phyloP scores from a whole-genome alignment of 2,113 vertebrate genomes.

The Geococcyx californianus region DNA sequence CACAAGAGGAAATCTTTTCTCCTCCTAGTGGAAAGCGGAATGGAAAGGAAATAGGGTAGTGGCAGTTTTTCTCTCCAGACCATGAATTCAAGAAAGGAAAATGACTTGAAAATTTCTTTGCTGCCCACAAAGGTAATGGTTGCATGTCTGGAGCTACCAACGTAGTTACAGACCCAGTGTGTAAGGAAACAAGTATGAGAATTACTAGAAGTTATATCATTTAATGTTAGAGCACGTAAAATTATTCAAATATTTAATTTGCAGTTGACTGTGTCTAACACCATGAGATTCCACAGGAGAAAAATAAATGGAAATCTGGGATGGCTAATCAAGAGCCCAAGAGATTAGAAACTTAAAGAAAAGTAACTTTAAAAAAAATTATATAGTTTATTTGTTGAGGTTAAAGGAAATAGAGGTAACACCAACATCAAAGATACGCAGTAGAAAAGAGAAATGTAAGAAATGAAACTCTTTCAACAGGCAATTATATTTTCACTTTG shows the following conservation, averaged over 20 bases:
- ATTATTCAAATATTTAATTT: background rate
- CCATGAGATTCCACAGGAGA: background rate
- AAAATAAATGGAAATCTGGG: background rate
- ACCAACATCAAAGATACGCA: background rate
- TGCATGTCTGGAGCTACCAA: background rate
- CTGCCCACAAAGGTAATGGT: background rate
- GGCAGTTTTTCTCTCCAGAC: background rate
- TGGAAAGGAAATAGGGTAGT: background rate
- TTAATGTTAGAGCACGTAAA: background rate
- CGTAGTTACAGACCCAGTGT: background rate
- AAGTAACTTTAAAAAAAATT: background rate
- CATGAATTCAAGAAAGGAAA: background rate
- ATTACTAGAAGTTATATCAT: background rate
- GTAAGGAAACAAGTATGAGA: background rate
- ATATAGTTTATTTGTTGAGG: background rate
- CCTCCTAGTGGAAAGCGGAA: background rate
- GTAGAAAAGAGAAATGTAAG: background rate
- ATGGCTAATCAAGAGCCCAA: background rate
- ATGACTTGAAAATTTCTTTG: background rate
- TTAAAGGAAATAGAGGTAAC: background rate
- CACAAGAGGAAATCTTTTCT: background rate
- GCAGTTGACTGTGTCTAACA: background rate
- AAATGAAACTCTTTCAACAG: background rate
- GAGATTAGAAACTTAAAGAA: background rate
- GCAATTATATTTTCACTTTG: background rate